Evolutionary conservation across 2,797 vertebrate genomes (phyloP).

Genomic region (Hydrocynus forskahlii): DNA sequence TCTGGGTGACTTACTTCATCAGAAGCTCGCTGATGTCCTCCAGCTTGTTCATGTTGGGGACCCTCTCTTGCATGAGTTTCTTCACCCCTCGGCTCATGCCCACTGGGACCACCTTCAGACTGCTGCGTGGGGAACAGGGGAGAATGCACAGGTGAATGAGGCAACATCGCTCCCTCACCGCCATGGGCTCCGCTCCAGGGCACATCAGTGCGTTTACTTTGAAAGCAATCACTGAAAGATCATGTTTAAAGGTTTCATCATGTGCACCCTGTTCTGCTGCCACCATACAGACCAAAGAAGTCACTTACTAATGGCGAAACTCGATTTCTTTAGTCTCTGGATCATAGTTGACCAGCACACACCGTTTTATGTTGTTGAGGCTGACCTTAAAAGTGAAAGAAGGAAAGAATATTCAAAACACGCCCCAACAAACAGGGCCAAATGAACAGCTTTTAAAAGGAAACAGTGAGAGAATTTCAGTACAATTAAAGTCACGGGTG

Average conservation of each 20-base stretch:
- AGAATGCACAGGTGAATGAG: background rate
- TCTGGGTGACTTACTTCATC: slow-evolving; percentile 78
- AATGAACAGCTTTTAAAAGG: no score
- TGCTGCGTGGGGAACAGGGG: slow-evolving; percentile 72
- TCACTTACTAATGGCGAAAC: slow-evolving; percentile 92
- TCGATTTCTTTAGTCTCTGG: slow-evolving; percentile 80
- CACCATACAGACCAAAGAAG: background rate
- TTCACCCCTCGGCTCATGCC: slow-evolving; percentile 91
- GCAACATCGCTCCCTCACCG: background rate
- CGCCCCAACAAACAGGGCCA: background rate
- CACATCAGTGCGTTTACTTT: slow-evolving; percentile 87
- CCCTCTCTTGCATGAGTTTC: slow-evolving; percentile 92
- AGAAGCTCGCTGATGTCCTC: slow-evolving; percentile 94
- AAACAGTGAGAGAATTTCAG: slow-evolving; percentile 63
- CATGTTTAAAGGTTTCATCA: slow-evolving; percentile 77
- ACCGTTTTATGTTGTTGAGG: slow-evolving; percentile 90
- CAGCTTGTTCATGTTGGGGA: slow-evolving; percentile 91
- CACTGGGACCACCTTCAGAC: slow-evolving; percentile 92
- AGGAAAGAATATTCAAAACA: background rate
- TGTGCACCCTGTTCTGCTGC: slow-evolving; percentile 44
- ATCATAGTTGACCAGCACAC: slow-evolving; percentile 86
- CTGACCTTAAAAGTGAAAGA: slow-evolving; percentile 76
- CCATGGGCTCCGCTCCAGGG: background rate
- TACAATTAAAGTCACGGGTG: slow-evolving; percentile 66
- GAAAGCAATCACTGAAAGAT: slow-evolving; percentile 77